Conservation (phyloP, 2,113 vertebrate genomes). For the Onychostoma macrolepis region DNA sequence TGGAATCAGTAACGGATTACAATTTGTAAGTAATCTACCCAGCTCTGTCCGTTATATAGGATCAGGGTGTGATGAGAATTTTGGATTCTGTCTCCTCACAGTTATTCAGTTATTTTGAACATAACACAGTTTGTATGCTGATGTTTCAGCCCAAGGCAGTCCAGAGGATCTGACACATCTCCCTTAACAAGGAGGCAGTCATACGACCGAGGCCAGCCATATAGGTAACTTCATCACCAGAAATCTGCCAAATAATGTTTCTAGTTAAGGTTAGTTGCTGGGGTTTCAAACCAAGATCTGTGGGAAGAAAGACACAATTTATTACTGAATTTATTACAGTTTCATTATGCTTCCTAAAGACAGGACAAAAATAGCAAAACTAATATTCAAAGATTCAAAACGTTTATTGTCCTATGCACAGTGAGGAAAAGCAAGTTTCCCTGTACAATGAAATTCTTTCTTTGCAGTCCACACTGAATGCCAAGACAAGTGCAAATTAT, state of each 20-base stretch:
- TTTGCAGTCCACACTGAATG: no score
- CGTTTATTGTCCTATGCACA: no score
- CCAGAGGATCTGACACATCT: constrained; percentile 87
- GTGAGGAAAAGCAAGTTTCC: no score
- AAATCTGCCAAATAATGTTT: background rate
- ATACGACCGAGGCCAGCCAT: constrained; percentile 87
- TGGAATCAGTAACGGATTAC: no score
- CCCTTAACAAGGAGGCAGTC: constrained; percentile 92
- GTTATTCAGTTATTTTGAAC: background rate
- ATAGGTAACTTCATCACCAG: constrained; percentile 74
- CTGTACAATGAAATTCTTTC: no score
- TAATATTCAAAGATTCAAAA: no score
- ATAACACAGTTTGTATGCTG: constrained; percentile 47
- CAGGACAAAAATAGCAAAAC: background rate
- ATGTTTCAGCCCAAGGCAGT: constrained; percentile 88
- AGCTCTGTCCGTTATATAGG: background rate
- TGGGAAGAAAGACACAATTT: no score
- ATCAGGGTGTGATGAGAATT: background rate
- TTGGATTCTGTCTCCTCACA: background rate
- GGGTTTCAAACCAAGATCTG: background rate
- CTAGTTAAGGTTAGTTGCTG: background rate
- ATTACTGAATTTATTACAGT: background rate
- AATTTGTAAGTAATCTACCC: no score
- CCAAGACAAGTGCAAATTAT: no score
- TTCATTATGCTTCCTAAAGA: background rate